Conservation (phyloP, 2,113 vertebrate species). For the Aspiorhynchus laticeps region DNA sequence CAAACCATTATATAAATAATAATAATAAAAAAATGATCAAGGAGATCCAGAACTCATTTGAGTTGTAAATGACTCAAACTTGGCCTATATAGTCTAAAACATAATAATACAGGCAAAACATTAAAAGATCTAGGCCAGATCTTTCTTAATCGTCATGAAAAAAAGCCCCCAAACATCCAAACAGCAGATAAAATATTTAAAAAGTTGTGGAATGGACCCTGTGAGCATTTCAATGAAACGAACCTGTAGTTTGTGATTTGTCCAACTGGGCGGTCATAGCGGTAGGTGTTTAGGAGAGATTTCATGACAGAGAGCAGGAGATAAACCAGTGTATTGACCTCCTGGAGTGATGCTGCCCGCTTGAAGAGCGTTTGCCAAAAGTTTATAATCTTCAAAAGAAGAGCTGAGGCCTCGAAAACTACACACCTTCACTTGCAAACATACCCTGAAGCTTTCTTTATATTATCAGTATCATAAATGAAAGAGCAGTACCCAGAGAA, state of each 20-base stretch:
- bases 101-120: not conserved
- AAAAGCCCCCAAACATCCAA: not conserved
- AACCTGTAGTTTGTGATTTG: not conserved
- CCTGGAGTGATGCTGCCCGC: slow-evolving; percentile 9
- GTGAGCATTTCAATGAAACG: not conserved
- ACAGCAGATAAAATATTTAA: not conserved
- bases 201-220: not conserved
- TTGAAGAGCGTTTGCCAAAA: slow-evolving; percentile 16
- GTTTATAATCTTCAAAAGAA: slow-evolving; percentile 37
- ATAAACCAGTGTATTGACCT: slow-evolving; percentile 21
- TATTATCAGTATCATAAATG: slow-evolving; percentile 22
- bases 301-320: not conserved
- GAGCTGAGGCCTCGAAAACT: not conserved
- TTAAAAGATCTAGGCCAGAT: not conserved
- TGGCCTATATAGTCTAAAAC: not conserved
- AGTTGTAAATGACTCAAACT: not conserved
- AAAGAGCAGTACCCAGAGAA: not conserved
- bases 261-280: not conserved
- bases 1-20: too few species aligned
- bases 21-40: not conserved
- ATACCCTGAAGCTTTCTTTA: not conserved
- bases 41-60: not conserved
- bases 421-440: slow-evolving; percentile 20
- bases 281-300: not conserved
- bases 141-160: not conserved